These are phyloP conservation scores for Noctua comes DNA, from an alignment of 2,888 invertebrate genomes.

Conservation along the genomic window DNA sequence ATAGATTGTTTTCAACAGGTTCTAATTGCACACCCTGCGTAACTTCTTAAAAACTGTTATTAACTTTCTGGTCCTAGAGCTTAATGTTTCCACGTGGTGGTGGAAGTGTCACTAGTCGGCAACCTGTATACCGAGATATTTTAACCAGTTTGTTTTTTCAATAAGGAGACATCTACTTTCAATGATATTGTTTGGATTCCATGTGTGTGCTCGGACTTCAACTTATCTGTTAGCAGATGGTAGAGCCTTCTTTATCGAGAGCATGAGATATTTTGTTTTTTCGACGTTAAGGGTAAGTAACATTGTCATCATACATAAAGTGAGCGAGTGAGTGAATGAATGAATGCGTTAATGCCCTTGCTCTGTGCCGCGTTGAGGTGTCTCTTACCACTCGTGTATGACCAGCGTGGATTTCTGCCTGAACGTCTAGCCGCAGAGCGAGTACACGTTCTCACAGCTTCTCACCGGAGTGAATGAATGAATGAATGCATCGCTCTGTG, in stretches of 20 bases:
- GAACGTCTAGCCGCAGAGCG: conserved; percentile 91
- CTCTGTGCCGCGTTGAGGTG: too few species aligned
- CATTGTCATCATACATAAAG: background rate
- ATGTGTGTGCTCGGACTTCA: background rate
- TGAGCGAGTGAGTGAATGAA: background rate
- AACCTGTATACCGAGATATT: too few species aligned
- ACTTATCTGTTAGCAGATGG: background rate
- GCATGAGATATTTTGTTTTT: background rate
- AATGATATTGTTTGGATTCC: background rate
- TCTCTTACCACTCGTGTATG: conserved; percentile 88
- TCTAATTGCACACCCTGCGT: too few species aligned
- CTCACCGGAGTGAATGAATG: conserved; percentile 79
- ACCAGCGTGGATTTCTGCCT: conserved; percentile 91
- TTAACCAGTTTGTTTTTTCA: too few species aligned
- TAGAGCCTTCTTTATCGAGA: too few species aligned
- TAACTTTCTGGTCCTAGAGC: too few species aligned
- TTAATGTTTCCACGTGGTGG: too few species aligned
- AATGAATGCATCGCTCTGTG: background rate
- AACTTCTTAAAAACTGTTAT: too few species aligned
- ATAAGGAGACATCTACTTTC: background rate
- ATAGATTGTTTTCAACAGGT: too few species aligned
- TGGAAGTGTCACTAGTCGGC: too few species aligned
- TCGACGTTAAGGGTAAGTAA: background rate
- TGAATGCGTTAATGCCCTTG: background rate
- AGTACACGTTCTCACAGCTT: conserved; percentile 91